These are phyloP conservation scores for Tinea semifulvella DNA, from an alignment of 2,888 invertebrate species.

Conservation along the genomic window DNA sequence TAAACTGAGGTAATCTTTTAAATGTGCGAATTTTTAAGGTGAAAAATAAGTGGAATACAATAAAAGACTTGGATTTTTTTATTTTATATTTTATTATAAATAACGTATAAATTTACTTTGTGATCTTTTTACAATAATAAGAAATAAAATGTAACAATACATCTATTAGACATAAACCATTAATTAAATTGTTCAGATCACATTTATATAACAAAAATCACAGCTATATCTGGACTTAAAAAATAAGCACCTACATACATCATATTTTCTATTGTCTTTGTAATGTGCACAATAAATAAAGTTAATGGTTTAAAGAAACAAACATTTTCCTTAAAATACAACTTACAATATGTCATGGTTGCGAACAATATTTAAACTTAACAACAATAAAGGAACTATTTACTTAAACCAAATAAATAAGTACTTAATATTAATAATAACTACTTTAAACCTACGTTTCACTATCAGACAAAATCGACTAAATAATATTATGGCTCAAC, in stretches of 20 bases:
- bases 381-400: constrained; percentile 9
- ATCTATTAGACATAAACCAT: too few relatives aligned
- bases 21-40: too few relatives aligned
- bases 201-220: neutral
- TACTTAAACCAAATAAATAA: constrained; percentile 3
- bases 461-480: neutral
- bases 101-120: constrained; percentile 4
- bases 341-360: constrained; percentile 1
- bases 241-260: neutral
- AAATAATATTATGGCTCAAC: constrained; percentile 2
- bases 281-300: too few relatives aligned
- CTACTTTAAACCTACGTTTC: neutral
- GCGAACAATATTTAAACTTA: constrained; percentile 3
- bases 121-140: neutral
- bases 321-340: neutral
- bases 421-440: constrained; percentile 8
- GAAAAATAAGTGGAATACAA: too few relatives aligned
- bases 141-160: constrained; percentile 1
- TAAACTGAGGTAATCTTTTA: too few relatives aligned
- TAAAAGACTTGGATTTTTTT: too few relatives aligned
- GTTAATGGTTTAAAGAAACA: neutral
- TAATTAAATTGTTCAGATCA: neutral
- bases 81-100: constrained; percentile 1
- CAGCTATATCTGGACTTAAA: neutral
- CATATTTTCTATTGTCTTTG: neutral